Conservation (phyloP, 2,797 vertebrate species). For the Gorsachius magnificus region DNA sequence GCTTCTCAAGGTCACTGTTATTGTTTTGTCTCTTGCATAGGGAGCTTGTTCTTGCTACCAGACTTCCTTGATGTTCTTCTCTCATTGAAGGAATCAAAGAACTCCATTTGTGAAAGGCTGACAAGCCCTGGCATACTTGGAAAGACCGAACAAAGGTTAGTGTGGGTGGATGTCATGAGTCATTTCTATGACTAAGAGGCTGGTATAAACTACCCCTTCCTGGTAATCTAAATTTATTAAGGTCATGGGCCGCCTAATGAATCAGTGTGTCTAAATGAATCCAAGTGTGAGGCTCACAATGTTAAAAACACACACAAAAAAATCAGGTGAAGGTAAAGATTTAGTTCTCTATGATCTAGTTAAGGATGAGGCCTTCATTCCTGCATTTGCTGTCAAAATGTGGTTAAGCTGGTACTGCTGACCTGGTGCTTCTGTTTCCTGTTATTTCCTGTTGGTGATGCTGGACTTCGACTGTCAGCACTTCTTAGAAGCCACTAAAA, state of each 20-base stretch:
- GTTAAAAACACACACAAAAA: background rate
- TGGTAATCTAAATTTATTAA: constrained; percentile 53
- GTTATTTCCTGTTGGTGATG: constrained; percentile 32
- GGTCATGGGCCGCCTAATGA: constrained; percentile 25
- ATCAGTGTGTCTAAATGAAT: constrained; percentile 28
- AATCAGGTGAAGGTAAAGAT: constrained; percentile 1
- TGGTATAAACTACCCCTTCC: constrained; percentile 52
- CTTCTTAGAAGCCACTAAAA: constrained; percentile 28
- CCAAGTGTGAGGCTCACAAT: background rate
- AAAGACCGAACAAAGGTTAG: constrained; percentile 67
- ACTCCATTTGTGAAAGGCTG: constrained; percentile 50
- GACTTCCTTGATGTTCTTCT: constrained; percentile 45
- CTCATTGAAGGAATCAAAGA: constrained; percentile 48
- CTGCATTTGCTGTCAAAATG: constrained; percentile 38
- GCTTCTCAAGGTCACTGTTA: constrained; percentile 30
- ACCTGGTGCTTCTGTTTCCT: constrained; percentile 36
- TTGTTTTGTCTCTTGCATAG: background rate
- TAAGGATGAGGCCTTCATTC: constrained; percentile 7
- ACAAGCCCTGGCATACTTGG: constrained; percentile 55
- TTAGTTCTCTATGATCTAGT: background rate
- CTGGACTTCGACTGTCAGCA: constrained; percentile 12
- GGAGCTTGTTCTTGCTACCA: constrained; percentile 47
- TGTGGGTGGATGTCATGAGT: constrained; percentile 62
- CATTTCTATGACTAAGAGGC: constrained; percentile 61
- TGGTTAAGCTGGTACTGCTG: constrained; percentile 31